Evolutionary conservation across 2,888 invertebrate genomes (phyloP), one percentile per base, ranked within the genome.

Genomic region (Scrobipalpa atriplicella): DNA sequence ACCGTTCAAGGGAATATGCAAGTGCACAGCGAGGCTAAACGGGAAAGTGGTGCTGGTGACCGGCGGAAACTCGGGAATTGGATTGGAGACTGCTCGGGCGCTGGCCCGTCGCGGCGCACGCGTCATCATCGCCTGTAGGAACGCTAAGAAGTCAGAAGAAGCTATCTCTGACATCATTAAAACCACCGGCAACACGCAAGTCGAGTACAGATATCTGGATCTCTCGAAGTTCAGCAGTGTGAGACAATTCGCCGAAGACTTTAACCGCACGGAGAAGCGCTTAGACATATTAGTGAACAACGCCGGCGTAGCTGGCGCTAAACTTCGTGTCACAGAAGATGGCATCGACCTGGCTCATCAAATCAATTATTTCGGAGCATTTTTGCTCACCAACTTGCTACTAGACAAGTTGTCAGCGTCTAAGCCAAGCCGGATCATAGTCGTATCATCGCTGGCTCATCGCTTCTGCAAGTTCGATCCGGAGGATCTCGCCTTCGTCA

Each of bases 51-150:
- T 94, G 0, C 93, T 98, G 51, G 90, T 98, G 8, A 97, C 97
- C 0, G 98, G 97, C 8, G 95, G 96, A 0, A 97, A 97, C 82
- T 95, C 95, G 0, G 97, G 98, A 2, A 96, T 98, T 67, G 97
- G 98, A 1, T 94, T 95, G 79, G 96, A 96, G 86, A 95, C 96
- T 0, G 96, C 94, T 0, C 87, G 89, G 67, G 95, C 95, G 73
- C 84, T 98, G 70, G 97, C 97, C 0, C 91, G 88, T 70, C 88
- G 96, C 69, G 95, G 95, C 5, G 97, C 96, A 0, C 95, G 93
- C 78, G 86, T 93, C 21, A 77, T 90, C 67, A 96, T 98, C 94
- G 98, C 97, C 0, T 97, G 97, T 79, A 92, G 97, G 71, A 94
- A 97, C 83, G 89, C 95, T 78, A 78, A 92, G 7, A 95, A 94